Evolutionary conservation across 1,140 invertebrate species (phyloP), one percentile per base, ranked within the genome.

Genomic region (Sminthurinus signatus): DNA sequence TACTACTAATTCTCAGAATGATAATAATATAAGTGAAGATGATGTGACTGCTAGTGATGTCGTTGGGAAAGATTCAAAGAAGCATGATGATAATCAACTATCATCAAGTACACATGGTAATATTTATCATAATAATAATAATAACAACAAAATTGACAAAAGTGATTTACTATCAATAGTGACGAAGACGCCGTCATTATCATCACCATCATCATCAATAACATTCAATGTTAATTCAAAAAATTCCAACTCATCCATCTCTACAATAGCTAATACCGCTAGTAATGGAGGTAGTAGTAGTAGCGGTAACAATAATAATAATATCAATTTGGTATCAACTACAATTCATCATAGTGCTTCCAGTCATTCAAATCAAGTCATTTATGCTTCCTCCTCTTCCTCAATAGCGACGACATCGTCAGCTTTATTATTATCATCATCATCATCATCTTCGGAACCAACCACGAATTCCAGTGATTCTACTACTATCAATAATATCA

Each of bases 21-120:
- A 46, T 36, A 52, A 48, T 55, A 28, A 27, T 43, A 46, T 48
- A 29, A 51, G 15, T 31, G 52, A 64, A 1, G 42, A n/a, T 25
- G 28, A 8, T 31, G 23, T 54, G 51, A 14, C 28, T 31, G 28
- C 4, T 21, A 39, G 36, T 50, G 57, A 23, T 31, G 52, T 43
- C n/a, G 28, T 42, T 36, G 50, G 36, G 0, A 31, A 14, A 2
- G 23, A 54, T 23, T 42, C 43, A 3, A 44, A 3, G 21, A 65
- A 60, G 44, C 46, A 32, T 55, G 58, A 55, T 36, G 42, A 8
- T 2, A 43, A 19, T 58, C 15, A 5, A 10, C 15, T 10, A 58
- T 3, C 17, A 39, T 5, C 4, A 39, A 58, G 14, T 21, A n/a
- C 28, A 23, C 8, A 8, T 3, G 19, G 5, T 58, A 12, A 23